These are phyloP conservation scores for Staurois parvus DNA, from an alignment of 2,797 vertebrate species.

Conservation along the genomic window DNA sequence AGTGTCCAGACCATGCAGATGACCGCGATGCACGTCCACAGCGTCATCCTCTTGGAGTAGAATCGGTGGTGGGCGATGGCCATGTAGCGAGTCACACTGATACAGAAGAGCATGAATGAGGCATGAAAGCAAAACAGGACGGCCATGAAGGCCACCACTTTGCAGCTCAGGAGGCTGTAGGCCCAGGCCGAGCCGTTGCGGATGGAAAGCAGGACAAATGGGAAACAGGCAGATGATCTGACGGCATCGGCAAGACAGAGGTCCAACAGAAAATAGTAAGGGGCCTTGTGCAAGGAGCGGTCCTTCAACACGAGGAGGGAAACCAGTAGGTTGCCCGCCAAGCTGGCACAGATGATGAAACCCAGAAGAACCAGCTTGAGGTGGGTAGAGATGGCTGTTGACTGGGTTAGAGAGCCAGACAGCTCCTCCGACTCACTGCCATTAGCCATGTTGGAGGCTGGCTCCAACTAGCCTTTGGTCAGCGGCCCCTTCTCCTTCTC, in stretches of 20 bases:
- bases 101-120: slow-evolving; percentile 93
- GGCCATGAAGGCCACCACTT: slow-evolving; percentile 92
- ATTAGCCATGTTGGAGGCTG: slow-evolving; percentile 72
- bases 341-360: slow-evolving; percentile 88
- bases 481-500: slow-evolving; percentile 64
- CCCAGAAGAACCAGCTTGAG: slow-evolving; percentile 87
- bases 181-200: slow-evolving; percentile 90
- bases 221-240: slow-evolving; percentile 89
- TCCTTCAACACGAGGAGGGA: slow-evolving; percentile 87
- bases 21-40: slow-evolving; percentile 90
- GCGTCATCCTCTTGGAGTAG: slow-evolving; percentile 91
- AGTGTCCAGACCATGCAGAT: slow-evolving; percentile 93
- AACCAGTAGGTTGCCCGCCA: slow-evolving; percentile 86
- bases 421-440: slow-evolving; percentile 73
- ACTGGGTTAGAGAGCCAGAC: slow-evolving; percentile 70
- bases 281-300: slow-evolving; percentile 86
- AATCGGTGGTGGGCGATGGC: slow-evolving; percentile 91
- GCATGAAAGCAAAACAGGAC: slow-evolving; percentile 92
- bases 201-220: slow-evolving; percentile 89
- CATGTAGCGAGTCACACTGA: slow-evolving; percentile 91
- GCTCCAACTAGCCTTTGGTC: slow-evolving; percentile 66
- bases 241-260: slow-evolving; percentile 88
- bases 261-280: slow-evolving; percentile 90
- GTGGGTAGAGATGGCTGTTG: slow-evolving; percentile 81
- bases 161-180: slow-evolving; percentile 89